phyloP scores from a whole-genome alignment of 2,797 vertebrate species.

The Ibycter americanus region DNA sequence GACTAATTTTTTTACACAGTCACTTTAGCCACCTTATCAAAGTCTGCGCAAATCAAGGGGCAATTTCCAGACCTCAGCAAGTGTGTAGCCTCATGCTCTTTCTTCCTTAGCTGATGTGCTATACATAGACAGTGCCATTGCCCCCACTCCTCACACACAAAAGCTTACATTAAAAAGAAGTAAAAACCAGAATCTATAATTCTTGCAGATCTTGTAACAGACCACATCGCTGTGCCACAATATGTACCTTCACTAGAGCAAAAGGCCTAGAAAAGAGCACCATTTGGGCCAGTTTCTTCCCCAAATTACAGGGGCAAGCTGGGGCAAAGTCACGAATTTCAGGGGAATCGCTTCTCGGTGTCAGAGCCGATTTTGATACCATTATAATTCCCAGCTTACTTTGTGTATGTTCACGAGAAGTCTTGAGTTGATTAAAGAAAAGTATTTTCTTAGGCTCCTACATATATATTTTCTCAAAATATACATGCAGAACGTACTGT shows the following conservation, averaged over 20 bases:
- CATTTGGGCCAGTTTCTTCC: neutral
- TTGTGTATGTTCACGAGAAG: neutral
- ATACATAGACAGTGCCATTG: neutral
- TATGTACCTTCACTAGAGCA: neutral
- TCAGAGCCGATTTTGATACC: neutral
- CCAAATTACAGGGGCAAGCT: neutral
- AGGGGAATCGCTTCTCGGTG: neutral
- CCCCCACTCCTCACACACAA: neutral
- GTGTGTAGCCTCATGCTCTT: neutral
- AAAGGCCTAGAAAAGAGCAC: neutral
- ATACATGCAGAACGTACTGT: neutral
- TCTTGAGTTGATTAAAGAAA: neutral
- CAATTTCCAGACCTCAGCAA: neutral
- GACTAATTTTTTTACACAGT: neutral
- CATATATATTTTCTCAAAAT: neutral
- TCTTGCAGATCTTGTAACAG: neutral
- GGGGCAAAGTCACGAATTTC: neutral
- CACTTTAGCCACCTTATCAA: neutral
- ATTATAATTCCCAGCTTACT: neutral
- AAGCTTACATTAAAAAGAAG: neutral
- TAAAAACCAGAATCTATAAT: neutral
- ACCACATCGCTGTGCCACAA: neutral
- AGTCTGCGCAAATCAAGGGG: neutral
- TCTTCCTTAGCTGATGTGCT: neutral
- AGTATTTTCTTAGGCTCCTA: constrained; percentile 5